These are phyloP conservation scores for Pelobates cultripes DNA, from an alignment of 2,797 vertebrate species.

Conservation along the genomic window DNA sequence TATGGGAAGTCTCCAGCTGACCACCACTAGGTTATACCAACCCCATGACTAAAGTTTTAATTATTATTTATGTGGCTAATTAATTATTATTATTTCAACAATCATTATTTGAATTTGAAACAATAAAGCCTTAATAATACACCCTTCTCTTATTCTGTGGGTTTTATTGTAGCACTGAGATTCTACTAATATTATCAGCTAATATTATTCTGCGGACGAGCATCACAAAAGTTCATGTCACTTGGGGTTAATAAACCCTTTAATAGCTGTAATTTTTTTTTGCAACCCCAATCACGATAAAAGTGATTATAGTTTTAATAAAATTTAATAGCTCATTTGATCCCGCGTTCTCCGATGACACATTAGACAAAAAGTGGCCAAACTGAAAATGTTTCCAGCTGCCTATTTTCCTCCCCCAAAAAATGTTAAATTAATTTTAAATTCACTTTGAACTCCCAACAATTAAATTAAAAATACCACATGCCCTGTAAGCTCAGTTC, in stretches of 20 bases:
- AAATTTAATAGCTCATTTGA: slow-evolving; percentile 82
- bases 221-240: slow-evolving; percentile 64
- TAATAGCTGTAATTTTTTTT: slow-evolving; percentile 71
- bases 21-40: too few species aligned
- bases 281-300: slow-evolving; percentile 74
- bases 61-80: background rate
- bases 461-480: too few species aligned
- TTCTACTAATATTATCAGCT: slow-evolving; percentile 59
- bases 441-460: too few species aligned
- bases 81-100: background rate
- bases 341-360: slow-evolving; percentile 67
- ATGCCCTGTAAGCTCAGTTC: too few species aligned
- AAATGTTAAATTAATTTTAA: too few species aligned
- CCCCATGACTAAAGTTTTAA: too few species aligned
- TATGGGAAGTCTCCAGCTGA: too few species aligned
- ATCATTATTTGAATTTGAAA: background rate
- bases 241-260: slow-evolving; percentile 73
- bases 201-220: slow-evolving; percentile 56
- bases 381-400: too few species aligned
- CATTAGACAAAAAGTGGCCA: slow-evolving; percentile 60
- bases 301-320: slow-evolving; percentile 77
- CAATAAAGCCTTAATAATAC: background rate
- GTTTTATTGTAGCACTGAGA: slow-evolving; percentile 46
- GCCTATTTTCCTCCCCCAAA: too few species aligned
- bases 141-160: slow-evolving; percentile 32